Base-by-base conservation (phyloP, 2,888 invertebrate species). In the Pachycephus smyrnensis region DNA sequence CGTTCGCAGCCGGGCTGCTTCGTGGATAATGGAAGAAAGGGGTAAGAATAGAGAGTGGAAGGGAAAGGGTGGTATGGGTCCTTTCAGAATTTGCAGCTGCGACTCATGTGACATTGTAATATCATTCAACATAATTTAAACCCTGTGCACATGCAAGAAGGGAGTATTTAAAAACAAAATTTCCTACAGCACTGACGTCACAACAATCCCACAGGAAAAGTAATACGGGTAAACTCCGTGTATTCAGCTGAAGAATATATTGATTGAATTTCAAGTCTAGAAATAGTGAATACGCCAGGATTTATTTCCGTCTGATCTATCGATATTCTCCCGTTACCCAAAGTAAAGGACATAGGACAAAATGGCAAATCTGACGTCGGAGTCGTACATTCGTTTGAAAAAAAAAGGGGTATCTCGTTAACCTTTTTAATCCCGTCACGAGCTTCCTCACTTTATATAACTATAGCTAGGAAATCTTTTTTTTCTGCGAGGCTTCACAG, bases 1-100 rank as follows among this genome's bases (percentile, higher is more conserved):
- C 9, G 32, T 32, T 12, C 31, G 71, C 31, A 33, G 12, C 12
- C 71, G 12, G 31, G 71, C 31, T 71, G 32, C 30, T 31, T 71
- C 12, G 31, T 15, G 71, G 71, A 33, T 33, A 71, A 71, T 33
- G 71, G 33, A 71, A n/a, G 71, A 71, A 71, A 71, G 71, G 71
- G 71, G 71, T 12, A 71, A 71, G 31, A 32, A 23, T 55, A 9
- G 55, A 55, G 55, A 23, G 9, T 55, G 55, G 55, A 55, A 23
- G 55, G 9, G 23, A 55, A 23, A 23, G 55, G 55, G 55, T 55
- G 9, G 2, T 55, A 23, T 23, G 55, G 9, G 55, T 23, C 9
- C 55, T 23, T 15, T 9, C 55, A 55, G 9, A 6, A 23, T 55
- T 55, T 9, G 23, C 23, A 23, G 55, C 2, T 55, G 23, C 23